Evolutionary conservation across 2,113 vertebrate genomes (phyloP), one percentile per base, ranked within the genome.

Genomic region (Podilymbus podiceps): DNA sequence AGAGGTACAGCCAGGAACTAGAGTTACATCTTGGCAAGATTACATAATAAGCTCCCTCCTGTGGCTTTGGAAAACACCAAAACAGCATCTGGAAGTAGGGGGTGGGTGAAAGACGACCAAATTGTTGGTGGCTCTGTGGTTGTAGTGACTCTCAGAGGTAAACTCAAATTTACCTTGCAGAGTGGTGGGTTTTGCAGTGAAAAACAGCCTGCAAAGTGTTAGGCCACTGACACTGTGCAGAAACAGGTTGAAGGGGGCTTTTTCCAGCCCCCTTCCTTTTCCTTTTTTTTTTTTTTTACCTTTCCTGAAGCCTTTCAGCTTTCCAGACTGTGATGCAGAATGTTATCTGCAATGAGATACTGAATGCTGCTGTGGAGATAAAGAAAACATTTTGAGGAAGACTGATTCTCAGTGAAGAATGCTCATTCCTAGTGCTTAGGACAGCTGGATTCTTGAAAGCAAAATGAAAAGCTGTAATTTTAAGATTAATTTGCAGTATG

Each of bases 1-100:
- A 40, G 87, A 85, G 81, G 55, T 40, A 64, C 49, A 46, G 93
- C 74, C 84, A 93, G 89, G 77, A 96, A 85, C 85, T 95, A 58
- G 12, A 19, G 74, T 92, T 93, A 85, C 76, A 22, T 87, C 69
- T 93, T 89, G 89, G 92, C 87, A 85, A 35, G 69, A 8, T 85
- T 49, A 35, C 62, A 31, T 31, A 53, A 46, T 5, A 5, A 6
- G 67, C 50, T 76, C 72, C 76, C 33, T 73, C 0, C 0, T 47
- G 53, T 59, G 21, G 62, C 42, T 89, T 63, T 71, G 63, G 69
- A 23, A 81, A 58, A 66, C 42, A 15, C 46, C 44, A 52, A 47
- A 72, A 22, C 15, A 50, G 49, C 9, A 25, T 17, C 46, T 67
- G 83, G 40, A 49, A 18, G 25, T 72, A 27, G 49, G 33, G 44